phyloP scores from a whole-genome alignment of 2,888 invertebrate species.

The Melieria picta region DNA sequence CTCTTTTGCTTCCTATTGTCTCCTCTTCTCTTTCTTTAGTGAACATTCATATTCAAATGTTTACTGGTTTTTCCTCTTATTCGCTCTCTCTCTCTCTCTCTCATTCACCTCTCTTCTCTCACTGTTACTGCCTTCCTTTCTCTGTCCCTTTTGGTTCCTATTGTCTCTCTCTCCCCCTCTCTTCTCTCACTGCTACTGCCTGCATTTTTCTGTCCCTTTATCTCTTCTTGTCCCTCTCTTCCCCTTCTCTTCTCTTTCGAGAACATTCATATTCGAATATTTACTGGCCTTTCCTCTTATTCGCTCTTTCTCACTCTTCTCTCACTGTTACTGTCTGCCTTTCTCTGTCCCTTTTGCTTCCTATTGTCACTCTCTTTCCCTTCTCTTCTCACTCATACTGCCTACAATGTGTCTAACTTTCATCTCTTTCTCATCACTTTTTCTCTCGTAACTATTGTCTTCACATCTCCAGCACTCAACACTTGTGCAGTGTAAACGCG shows the following conservation, averaged over 20 bases:
- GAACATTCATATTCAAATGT: no score
- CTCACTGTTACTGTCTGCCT: no score
- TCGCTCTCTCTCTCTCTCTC: background rate
- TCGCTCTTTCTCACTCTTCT: background rate
- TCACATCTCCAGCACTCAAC: slow-evolving; percentile 1
- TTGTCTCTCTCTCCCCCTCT: no score
- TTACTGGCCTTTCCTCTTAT: background rate
- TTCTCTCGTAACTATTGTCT: slow-evolving; percentile 2
- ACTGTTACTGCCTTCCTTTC: background rate
- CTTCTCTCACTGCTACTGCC: background rate
- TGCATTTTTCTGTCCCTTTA: background rate
- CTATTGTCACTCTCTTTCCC: no score
- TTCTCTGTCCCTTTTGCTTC: no score
- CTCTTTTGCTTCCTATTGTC: no score
- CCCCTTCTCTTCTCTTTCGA: background rate
- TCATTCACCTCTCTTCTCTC: background rate
- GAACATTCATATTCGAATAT: slow-evolving; percentile 1
- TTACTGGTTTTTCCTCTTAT: no score
- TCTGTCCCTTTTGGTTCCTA: slow-evolving; percentile 6
- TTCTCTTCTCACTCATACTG: background rate
- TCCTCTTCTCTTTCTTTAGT: no score
- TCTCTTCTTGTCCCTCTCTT: background rate
- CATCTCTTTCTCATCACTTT: background rate
- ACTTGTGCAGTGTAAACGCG: background rate
- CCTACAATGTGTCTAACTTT: background rate